These are phyloP conservation scores for Andrena haemorrhoa DNA, from an alignment of 2,888 invertebrate genomes.

Conservation along the genomic window DNA sequence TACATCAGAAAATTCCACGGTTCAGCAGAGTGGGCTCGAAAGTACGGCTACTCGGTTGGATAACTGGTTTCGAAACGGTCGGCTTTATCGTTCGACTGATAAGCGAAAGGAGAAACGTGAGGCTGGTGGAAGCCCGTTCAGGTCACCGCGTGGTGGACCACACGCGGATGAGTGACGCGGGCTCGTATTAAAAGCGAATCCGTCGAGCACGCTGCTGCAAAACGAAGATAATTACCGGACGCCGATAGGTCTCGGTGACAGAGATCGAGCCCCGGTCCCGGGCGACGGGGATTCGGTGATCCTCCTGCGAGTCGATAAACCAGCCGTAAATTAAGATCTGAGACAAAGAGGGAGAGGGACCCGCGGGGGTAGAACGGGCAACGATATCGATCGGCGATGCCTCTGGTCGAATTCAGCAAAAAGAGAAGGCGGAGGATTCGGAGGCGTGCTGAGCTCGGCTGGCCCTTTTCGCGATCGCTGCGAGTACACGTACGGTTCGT, in stretches of 20 bases:
- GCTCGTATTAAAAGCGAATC: conserved; percentile 37
- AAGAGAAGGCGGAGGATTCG: conserved; percentile 49
- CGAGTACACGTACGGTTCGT: conserved; percentile 59
- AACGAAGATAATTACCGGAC: conserved; percentile 57
- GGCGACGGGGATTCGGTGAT: conserved; percentile 1
- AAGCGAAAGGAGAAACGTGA: conserved; percentile 25
- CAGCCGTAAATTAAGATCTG: conserved; percentile 64
- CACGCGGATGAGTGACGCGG: conserved; percentile 30
- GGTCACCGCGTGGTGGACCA: conserved; percentile 24
- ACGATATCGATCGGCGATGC: conserved; percentile 64
- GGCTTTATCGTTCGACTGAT: conserved; percentile 44
- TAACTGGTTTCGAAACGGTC: conserved; percentile 37
- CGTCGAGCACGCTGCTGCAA: conserved; percentile 27
- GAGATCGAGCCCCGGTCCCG: conserved; percentile 36
- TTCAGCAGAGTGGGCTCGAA: neutral
- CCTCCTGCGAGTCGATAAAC: conserved; percentile 45
- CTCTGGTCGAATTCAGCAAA: conserved; percentile 62
- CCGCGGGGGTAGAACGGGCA: conserved; percentile 11
- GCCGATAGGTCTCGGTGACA: conserved; percentile 52
- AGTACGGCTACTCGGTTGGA: conserved; percentile 1
- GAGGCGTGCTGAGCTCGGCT: conserved; percentile 45
- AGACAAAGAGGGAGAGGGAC: conserved; percentile 34
- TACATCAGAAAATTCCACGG: neutral
- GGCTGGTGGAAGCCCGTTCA: conserved; percentile 28
- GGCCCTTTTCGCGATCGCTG: conserved; percentile 25